These are phyloP conservation scores for Cossypha heuglini DNA, from an alignment of 2,797 vertebrate species.

Conservation along the genomic window DNA sequence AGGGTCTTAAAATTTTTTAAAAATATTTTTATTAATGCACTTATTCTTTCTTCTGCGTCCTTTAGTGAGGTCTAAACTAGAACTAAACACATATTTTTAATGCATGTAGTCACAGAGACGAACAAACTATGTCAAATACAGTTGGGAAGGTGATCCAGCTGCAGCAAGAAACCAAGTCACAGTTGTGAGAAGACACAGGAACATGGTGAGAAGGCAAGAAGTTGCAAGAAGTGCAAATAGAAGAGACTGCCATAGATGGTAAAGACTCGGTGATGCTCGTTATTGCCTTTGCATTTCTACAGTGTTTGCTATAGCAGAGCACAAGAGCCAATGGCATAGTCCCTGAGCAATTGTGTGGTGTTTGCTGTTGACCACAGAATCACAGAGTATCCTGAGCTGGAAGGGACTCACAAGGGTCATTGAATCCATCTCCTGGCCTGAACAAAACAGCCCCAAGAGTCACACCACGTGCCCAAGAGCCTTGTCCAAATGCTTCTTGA, in stretches of 20 bases:
- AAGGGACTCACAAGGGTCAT: background rate
- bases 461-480: too few relatives aligned
- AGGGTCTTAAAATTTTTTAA: background rate
- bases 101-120: background rate
- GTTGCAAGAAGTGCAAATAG: background rate
- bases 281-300: background rate
- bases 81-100: background rate
- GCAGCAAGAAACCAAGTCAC: background rate
- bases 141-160: background rate
- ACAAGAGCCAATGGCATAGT: fast-evolving
- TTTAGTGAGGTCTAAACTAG: background rate
- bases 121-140: background rate
- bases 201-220: background rate
- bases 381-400: background rate
- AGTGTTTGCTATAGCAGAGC: background rate
- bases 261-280: background rate
- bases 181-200: background rate
- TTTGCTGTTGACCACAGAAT: background rate
- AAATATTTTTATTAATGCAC: background rate
- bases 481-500: background rate
- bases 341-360: background rate
- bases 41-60: background rate
- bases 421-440: background rate
- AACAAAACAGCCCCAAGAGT: background rate
- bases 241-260: background rate